Evolutionary conservation across 2,113 vertebrate genomes (phyloP).

Genomic region (Garra rufa): DNA sequence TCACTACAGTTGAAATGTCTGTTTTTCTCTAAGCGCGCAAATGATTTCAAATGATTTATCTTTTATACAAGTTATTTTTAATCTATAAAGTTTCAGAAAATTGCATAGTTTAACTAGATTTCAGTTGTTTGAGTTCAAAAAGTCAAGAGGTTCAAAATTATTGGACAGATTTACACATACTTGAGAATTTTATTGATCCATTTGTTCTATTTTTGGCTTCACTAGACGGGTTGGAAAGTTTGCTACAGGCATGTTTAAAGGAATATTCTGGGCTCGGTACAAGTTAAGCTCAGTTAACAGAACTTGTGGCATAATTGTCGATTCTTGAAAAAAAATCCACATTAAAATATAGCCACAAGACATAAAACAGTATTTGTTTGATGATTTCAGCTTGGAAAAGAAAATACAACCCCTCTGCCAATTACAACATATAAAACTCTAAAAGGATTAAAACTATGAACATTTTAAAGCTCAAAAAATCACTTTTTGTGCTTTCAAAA

Average conservation of each 20-base stretch:
- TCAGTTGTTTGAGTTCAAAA: not conserved
- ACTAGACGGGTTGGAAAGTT: not conserved
- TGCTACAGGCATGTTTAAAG: not conserved
- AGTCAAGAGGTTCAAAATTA: not conserved
- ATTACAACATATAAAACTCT: not conserved
- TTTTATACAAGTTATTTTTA: not conserved
- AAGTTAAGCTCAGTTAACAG: not conserved
- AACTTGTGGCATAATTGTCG: not conserved
- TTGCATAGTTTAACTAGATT: not conserved
- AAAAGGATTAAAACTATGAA: too few relatives aligned
- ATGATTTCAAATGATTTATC: not conserved
- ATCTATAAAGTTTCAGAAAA: not conserved
- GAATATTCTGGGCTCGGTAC: not conserved
- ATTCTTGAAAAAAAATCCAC: not conserved
- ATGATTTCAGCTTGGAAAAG: not conserved
- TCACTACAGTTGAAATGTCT: conserved; percentile 17
- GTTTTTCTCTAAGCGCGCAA: not conserved
- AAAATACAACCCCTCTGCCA: not conserved
- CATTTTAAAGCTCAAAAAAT: too few relatives aligned
- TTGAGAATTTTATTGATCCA: not conserved
- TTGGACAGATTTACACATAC: not conserved
- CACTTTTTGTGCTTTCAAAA: not conserved
- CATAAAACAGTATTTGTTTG: not conserved
- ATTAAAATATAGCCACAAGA: not conserved
- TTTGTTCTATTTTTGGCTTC: not conserved